phyloP scores from a whole-genome alignment of 2,113 vertebrate genomes.

The Toxotes jaculatrix region DNA sequence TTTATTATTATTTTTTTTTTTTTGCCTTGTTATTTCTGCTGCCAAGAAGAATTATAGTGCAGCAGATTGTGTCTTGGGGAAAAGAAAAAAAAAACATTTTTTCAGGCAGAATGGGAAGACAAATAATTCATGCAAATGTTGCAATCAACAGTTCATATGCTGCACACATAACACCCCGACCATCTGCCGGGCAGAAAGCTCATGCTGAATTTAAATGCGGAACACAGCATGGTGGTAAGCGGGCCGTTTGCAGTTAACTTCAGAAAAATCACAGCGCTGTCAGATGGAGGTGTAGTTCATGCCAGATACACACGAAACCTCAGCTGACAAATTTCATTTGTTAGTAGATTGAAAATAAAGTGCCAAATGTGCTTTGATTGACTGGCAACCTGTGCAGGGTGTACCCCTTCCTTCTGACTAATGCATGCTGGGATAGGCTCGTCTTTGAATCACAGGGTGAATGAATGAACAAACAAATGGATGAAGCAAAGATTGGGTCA shows the following conservation, averaged over 20 bases:
- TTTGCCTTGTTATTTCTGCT: constrained; percentile 31
- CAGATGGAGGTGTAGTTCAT: neutral
- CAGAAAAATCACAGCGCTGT: constrained; percentile 29
- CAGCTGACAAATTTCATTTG: constrained; percentile 41
- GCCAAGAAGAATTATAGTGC: constrained; percentile 48
- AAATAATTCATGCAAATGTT: constrained; percentile 80
- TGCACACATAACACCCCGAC: constrained; percentile 61
- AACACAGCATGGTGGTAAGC: constrained; percentile 3
- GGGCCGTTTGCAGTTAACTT: constrained; percentile 36
- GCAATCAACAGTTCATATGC: constrained; percentile 76
- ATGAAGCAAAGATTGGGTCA: neutral
- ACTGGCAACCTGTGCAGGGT: constrained; percentile 26
- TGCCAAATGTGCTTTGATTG: constrained; percentile 16
- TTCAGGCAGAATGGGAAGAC: constrained; percentile 59
- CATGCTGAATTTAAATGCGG: constrained; percentile 54
- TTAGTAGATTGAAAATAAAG: constrained; percentile 1
- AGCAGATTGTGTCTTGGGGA: constrained; percentile 65
- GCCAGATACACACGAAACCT: constrained; percentile 17
- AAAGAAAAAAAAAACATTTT: constrained; percentile 27
- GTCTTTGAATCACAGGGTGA: neutral
- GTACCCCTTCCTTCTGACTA: neutral
- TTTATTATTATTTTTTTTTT: constrained; percentile 20
- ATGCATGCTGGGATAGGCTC: neutral
- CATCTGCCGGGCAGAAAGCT: constrained; percentile 62
- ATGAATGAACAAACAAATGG: neutral